Conservation (phyloP, 1,140 invertebrate species). For the Papilio polytes region DNA sequence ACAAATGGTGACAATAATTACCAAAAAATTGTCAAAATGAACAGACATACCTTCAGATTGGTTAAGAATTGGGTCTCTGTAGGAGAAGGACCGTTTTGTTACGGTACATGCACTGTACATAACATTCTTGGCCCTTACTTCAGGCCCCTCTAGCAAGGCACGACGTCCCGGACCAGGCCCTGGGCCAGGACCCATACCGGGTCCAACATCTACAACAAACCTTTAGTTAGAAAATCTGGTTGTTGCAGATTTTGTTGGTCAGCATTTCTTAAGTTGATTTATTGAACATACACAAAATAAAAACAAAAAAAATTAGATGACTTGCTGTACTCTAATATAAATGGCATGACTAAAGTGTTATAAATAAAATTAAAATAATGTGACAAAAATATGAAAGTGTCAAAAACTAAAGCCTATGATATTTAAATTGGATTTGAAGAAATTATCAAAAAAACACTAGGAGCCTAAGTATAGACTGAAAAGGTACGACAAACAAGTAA, state of each 20-base stretch:
- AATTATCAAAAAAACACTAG: too few species aligned
- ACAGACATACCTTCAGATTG: constrained; percentile 42
- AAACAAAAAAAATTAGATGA: too few species aligned
- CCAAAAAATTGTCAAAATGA: not conserved
- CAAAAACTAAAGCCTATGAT: too few species aligned
- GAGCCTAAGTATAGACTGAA: too few species aligned
- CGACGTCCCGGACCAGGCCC: constrained; percentile 27
- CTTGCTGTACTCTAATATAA: too few species aligned
- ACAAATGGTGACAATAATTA: not conserved
- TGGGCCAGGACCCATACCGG: constrained; percentile 9
- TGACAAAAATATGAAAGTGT: too few species aligned
- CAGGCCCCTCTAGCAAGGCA: constrained; percentile 26
- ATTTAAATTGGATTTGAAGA: too few species aligned
- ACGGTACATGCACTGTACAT: constrained; percentile 60
- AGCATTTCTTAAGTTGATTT: too few species aligned
- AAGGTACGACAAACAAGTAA: too few species aligned
- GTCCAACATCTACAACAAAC: constrained; percentile 1
- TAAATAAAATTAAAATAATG: too few species aligned
- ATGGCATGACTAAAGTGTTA: too few species aligned
- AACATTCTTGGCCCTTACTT: constrained; percentile 44
- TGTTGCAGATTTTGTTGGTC: not conserved
- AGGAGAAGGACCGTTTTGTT: constrained; percentile 58
- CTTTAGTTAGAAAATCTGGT: not conserved
- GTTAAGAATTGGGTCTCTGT: constrained; percentile 56
- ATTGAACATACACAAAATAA: too few species aligned